Evolutionary conservation across 1,140 invertebrate genomes (phyloP).

Genomic region (Rhopalosiphum padi): DNA sequence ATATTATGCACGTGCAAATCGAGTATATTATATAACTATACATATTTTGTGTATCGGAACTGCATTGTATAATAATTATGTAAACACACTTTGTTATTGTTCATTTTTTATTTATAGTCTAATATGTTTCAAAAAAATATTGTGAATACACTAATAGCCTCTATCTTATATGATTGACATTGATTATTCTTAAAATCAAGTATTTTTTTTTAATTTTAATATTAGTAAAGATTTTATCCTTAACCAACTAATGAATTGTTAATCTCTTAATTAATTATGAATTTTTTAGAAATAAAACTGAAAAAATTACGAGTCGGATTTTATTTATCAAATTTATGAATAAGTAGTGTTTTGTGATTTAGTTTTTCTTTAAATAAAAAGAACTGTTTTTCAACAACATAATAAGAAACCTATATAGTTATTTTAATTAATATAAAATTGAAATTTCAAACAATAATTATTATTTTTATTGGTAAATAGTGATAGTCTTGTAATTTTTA

Average conservation of each 20-base stretch:
- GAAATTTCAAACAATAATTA: background rate
- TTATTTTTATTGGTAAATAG: background rate
- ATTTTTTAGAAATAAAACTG: no score
- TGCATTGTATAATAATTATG: background rate
- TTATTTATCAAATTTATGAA: background rate
- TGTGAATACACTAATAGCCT: background rate
- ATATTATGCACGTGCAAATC: background rate
- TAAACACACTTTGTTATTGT: no score
- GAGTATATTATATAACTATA: background rate
- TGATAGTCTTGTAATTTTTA: background rate
- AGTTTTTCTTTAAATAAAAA: background rate
- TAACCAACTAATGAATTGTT: background rate
- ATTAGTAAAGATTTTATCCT: background rate
- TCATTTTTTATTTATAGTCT: background rate
- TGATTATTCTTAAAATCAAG: background rate
- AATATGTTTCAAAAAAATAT: background rate
- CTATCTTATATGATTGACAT: background rate
- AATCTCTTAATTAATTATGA: background rate
- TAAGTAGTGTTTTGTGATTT: background rate
- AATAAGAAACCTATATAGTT: background rate
- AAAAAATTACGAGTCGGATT: no score
- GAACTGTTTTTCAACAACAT: background rate
- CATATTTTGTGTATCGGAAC: background rate
- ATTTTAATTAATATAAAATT: background rate
- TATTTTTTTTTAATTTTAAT: background rate